These are phyloP conservation scores for Griposia aprilina DNA, from an alignment of 2,888 invertebrate genomes.

Conservation along the genomic window DNA sequence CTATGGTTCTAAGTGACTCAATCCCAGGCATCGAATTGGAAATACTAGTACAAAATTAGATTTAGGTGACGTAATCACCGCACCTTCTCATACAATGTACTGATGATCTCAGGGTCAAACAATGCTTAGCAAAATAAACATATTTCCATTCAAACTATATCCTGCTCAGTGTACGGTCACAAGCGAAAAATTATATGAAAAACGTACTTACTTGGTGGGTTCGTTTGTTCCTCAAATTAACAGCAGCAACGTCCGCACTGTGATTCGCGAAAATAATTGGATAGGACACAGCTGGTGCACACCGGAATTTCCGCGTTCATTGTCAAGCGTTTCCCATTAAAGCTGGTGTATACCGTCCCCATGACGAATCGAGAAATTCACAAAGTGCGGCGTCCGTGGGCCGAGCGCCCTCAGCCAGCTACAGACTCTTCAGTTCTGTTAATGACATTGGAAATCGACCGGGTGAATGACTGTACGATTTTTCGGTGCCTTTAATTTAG, in stretches of 20 bases:
- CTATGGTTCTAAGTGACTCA: conserved; percentile 39
- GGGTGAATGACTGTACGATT: conserved; percentile 69
- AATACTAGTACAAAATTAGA: conserved; percentile 47
- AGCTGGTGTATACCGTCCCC: conserved; percentile 72
- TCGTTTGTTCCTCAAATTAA: conserved; percentile 59
- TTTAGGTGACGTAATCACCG: conserved; percentile 57
- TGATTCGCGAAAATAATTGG: conserved; percentile 83
- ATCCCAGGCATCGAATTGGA: conserved; percentile 32
- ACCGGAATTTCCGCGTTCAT: conserved; percentile 84
- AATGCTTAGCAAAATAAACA: conserved; percentile 45
- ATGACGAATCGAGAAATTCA: conserved; percentile 80
- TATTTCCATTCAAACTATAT: conserved; percentile 51
- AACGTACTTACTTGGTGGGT: conserved; percentile 14
- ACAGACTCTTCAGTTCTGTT: conserved; percentile 68
- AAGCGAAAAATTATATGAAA: conserved; percentile 13
- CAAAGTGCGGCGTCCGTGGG: conserved; percentile 74
- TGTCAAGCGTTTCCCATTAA: conserved; percentile 81
- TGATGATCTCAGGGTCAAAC: conserved; percentile 60
- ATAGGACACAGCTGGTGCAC: conserved; percentile 76
- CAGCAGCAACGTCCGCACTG: conserved; percentile 67
- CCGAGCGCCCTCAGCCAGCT: conserved; percentile 61
- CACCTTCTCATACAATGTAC: conserved; percentile 40
- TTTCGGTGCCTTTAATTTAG: conserved; percentile 69
- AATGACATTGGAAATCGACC: conserved; percentile 76
- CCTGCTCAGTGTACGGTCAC: conserved; percentile 11